phyloP scores from a whole-genome alignment of 2,797 vertebrate species.

The Malurus splendens region DNA sequence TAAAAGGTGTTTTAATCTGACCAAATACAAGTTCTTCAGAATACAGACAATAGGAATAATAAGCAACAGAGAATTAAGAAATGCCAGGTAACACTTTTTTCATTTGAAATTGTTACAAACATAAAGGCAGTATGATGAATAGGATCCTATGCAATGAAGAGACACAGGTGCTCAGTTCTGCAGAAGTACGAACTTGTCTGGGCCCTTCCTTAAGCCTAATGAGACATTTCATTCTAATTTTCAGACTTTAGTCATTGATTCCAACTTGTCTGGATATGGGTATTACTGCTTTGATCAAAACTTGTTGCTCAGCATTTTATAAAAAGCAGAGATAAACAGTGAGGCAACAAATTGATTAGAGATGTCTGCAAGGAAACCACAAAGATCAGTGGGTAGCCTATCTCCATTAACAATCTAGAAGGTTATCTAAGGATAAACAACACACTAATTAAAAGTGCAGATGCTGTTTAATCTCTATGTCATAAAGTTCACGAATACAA shows the following conservation, averaged over 20 bases:
- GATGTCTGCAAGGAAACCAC: slow-evolving; percentile 22
- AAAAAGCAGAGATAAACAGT: slow-evolving; percentile 9
- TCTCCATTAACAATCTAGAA: slow-evolving; percentile 40
- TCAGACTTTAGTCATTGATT: neutral
- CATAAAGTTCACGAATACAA: neutral
- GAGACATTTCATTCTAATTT: neutral
- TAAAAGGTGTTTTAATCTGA: neutral
- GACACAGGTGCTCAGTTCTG: neutral
- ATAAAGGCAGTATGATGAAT: neutral
- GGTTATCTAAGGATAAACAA: slow-evolving; percentile 51
- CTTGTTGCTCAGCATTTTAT: neutral
- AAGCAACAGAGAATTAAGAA: neutral
- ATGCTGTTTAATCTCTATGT: neutral
- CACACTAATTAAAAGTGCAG: slow-evolving; percentile 27
- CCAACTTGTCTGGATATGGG: neutral
- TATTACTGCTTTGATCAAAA: slow-evolving; percentile 8
- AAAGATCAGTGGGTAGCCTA: slow-evolving; percentile 1
- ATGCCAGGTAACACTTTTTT: neutral
- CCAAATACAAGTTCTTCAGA: neutral
- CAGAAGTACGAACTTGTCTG: neutral
- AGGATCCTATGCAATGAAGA: neutral
- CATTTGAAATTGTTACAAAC: neutral
- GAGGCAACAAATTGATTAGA: slow-evolving; percentile 32
- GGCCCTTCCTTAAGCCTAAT: neutral
- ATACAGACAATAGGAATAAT: neutral